Percentiles rank a stretch among this genome's conserved stretches.
Evolutionary conservation across 1,140 invertebrate species (phyloP).

Genomic region (Microplitis demolitor): DNA sequence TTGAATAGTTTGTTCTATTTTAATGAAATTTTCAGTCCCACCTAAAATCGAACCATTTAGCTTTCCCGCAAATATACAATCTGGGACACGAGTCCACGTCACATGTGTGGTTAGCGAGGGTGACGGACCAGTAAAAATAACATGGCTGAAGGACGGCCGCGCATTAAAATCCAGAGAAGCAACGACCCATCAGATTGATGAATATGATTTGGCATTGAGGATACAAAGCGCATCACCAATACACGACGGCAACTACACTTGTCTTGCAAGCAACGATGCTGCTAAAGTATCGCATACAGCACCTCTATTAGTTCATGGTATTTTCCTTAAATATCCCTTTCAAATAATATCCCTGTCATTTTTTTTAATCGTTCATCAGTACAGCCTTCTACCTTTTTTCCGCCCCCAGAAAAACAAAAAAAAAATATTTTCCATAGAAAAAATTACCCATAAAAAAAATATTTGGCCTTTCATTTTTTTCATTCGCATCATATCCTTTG

Average conservation of each 20-base stretch:
- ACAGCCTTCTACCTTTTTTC: no score
- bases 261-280: conserved; percentile 83
- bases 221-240: conserved; percentile 63
- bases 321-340: conserved; percentile 24
- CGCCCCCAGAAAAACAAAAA: no score
- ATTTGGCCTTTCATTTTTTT: background rate
- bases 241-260: conserved; percentile 89
- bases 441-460: background rate
- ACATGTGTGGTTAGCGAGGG: conserved; percentile 73
- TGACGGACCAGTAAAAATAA: conserved; percentile 69
- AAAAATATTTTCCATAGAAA: no score
- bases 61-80: conserved; percentile 64
- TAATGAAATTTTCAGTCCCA: conserved; percentile 62
- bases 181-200: conserved; percentile 55
- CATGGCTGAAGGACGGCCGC: conserved; percentile 69
- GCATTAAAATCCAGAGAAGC: conserved; percentile 48
- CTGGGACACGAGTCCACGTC: conserved; percentile 63
- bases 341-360: background rate
- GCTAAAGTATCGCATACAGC: conserved; percentile 66
- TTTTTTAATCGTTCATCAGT: no score
- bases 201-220: conserved; percentile 59
- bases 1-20: conserved; percentile 25
- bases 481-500: background rate
- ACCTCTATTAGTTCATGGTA: conserved; percentile 62
- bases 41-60: conserved; percentile 67